Percentiles rank a stretch among this genome's conserved stretches.
These are phyloP conservation scores for Tupaia chinensis DNA, from an alignment of 2,113 vertebrate genomes.

Conservation along the genomic window DNA sequence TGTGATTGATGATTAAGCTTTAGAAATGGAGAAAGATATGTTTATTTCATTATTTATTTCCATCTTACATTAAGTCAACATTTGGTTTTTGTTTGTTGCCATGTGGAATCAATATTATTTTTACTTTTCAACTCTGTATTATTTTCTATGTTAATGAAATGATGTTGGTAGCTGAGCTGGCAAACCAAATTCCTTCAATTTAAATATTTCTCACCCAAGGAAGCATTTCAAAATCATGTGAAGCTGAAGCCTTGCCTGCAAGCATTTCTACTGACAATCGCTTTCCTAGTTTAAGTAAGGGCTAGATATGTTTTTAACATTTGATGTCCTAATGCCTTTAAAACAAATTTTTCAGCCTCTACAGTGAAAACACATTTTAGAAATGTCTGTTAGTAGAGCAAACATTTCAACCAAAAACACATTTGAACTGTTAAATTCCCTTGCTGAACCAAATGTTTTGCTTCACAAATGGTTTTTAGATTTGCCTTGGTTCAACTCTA, in stretches of 20 bases:
- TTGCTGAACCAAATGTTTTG: constrained; percentile 75
- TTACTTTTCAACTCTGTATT: not conserved
- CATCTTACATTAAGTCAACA: not conserved
- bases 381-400: constrained; percentile 56
- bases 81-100: not conserved
- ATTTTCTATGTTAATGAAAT: constrained; percentile 45
- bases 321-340: constrained; percentile 74
- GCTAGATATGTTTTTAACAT: constrained; percentile 74
- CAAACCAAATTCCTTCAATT: constrained; percentile 61
- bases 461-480: constrained; percentile 75
- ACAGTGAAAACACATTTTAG: constrained; percentile 73
- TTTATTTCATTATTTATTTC: constrained; percentile 39
- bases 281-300: constrained; percentile 59
- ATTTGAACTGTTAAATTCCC: constrained; percentile 74
- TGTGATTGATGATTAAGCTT: not conserved
- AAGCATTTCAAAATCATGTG: constrained; percentile 65
- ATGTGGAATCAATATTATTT: constrained; percentile 31
- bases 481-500: constrained; percentile 65
- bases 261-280: constrained; percentile 69
- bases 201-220: constrained; percentile 58
- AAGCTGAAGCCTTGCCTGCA: constrained; percentile 58
- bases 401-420: constrained; percentile 70
- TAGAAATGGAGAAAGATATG: not conserved
- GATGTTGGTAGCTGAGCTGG: constrained; percentile 45
- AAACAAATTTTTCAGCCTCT: constrained; percentile 68